Evolutionary conservation across 2,888 invertebrate species (phyloP), one percentile per base, ranked within the genome.

Genomic region (Cheilosia pagana): DNA sequence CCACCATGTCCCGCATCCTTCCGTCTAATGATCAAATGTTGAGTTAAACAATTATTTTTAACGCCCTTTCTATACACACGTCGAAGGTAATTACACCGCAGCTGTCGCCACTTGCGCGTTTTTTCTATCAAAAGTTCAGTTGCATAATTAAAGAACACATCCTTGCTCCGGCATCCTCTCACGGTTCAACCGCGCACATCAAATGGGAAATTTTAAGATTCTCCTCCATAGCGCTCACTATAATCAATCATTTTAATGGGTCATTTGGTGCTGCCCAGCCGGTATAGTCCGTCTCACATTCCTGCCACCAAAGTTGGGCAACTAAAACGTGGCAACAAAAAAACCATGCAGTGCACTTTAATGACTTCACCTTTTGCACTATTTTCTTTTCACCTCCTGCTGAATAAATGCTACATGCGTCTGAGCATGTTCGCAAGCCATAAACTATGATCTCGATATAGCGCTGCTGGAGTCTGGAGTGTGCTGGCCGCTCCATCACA

Each of bases 241-340:
- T 62, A 85, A 85, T 85, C 85, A 79, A 85, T 85, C 85, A 85
- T 85, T 81, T 85, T 75, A 85, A 85, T 85, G 85, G 81, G 71
- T 85, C 85, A 81, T 85, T 85, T 81, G 75, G 75, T 35, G 65
- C 31, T 39, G 31, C 10, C 57, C 63, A 75, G 52, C 63, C 55
- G 60, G 57, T 55, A n/a, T 53, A 68, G 43, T 60, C 41, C 55
- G 8, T 31, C 60, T 53, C 62, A 70, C 68, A 82, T 72, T 72
- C n/a, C n/a, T 53, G 68, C 50, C 28, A 31, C 2, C 12, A 55
- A 67, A 50, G 23, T 70, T 75, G 50, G 52, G 10, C 28, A 28
- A 28, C 8, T 8, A 2, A 48, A 19, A 41, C 21, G 3, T 23
- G 6, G 14, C 50, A 25, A 50, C 50, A 60, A 14, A 25, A 50